Conservation (phyloP, 2,113 vertebrate genomes). For the Castor canadensis region DNA sequence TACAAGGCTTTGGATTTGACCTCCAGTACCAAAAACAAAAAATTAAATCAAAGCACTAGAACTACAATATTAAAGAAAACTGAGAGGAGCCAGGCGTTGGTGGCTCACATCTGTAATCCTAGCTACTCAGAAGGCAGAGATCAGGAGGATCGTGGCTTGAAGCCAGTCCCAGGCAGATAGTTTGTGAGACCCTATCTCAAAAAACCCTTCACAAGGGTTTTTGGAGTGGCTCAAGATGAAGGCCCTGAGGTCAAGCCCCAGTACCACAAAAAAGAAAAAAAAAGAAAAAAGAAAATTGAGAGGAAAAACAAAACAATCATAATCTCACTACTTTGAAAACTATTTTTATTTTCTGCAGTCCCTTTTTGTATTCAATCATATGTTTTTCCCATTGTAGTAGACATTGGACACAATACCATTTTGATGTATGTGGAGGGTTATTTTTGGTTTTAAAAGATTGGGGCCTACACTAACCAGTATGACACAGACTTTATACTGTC, state of each 20-base stretch:
- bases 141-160: no score
- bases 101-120: no score
- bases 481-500: background rate
- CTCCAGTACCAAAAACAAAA: background rate
- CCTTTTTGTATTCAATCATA: slow-evolving; percentile 27
- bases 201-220: no score
- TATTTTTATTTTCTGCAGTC: background rate
- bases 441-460: background rate
- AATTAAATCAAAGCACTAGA: background rate
- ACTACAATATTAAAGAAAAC: slow-evolving; percentile 10
- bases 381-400: background rate
- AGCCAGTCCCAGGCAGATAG: no score
- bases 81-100: no score
- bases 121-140: no score
- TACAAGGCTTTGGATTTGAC: background rate
- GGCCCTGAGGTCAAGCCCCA: no score
- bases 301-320: background rate
- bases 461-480: background rate
- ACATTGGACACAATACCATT: background rate
- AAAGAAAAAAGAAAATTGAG: background rate
- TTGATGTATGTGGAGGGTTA: background rate
- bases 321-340: slow-evolving; percentile 29
- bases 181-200: no score
- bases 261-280: slow-evolving; percentile 23
- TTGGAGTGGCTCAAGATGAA: no score